Evolutionary conservation across 2,797 vertebrate genomes (phyloP).

Genomic region (Odontamblyopus lacepedii): DNA sequence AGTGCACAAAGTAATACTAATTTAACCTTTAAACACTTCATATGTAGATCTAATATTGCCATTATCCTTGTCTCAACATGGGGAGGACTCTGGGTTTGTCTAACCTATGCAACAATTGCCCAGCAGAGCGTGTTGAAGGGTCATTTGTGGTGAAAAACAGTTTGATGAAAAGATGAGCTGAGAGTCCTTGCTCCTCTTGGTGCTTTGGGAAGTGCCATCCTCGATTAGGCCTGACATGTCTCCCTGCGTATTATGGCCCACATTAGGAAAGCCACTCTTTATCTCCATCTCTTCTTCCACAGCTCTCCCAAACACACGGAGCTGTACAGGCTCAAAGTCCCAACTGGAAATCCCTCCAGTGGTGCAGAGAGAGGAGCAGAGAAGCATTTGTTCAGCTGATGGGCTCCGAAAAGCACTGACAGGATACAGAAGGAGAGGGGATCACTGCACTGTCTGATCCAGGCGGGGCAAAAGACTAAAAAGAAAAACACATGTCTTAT

Average conservation of each 20-base stretch:
- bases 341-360: constrained; percentile 48
- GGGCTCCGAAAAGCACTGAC: constrained; percentile 48
- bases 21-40: no score
- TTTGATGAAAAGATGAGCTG: constrained; percentile 38
- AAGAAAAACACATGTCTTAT: background rate
- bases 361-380: constrained; percentile 49
- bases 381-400: constrained; percentile 51
- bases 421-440: constrained; percentile 30
- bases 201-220: constrained; percentile 57
- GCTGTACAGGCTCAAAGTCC: constrained; percentile 44
- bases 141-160: constrained; percentile 11
- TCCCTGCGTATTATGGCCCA: constrained; percentile 53
- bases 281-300: constrained; percentile 56
- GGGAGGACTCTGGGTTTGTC: background rate
- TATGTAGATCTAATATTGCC: background rate
- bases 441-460: constrained; percentile 30
- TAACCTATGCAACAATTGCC: background rate
- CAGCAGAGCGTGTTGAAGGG: constrained; percentile 5
- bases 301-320: constrained; percentile 47
- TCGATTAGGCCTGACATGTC: constrained; percentile 57
- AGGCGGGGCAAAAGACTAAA: background rate
- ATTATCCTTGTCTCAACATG: background rate
- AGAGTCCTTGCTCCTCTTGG: constrained; percentile 38
- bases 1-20: background rate
- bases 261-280: constrained; percentile 57